Evolutionary conservation across 2,888 invertebrate species (phyloP).

Genomic region (Caenorhabditis imperialis): DNA sequence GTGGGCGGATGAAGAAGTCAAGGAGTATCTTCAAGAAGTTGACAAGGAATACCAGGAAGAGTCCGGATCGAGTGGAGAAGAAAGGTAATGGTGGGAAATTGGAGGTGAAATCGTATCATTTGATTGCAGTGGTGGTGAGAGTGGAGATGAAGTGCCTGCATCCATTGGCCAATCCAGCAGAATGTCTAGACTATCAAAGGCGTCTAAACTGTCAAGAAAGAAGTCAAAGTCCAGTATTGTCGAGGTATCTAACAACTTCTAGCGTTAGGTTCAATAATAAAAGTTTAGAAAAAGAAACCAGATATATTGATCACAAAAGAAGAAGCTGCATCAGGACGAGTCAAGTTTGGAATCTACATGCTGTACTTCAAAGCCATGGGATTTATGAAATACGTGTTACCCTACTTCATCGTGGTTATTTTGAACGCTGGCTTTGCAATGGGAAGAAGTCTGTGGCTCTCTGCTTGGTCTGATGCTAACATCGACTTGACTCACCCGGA

Average conservation of each 20-base stretch:
- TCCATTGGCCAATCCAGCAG: slow-evolving; percentile 18
- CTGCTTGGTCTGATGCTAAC: slow-evolving; percentile 76
- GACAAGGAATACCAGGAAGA: slow-evolving; percentile 34
- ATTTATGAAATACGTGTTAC: slow-evolving; percentile 61
- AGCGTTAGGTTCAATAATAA: neutral
- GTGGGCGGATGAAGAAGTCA: slow-evolving; percentile 53
- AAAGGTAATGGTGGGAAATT: slow-evolving; percentile 12
- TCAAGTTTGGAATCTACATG: slow-evolving; percentile 70
- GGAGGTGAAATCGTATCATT: neutral
- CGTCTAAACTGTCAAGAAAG: slow-evolving; percentile 26
- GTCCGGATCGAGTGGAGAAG: slow-evolving; percentile 33
- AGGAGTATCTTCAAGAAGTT: slow-evolving; percentile 59
- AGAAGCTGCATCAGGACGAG: slow-evolving; percentile 73
- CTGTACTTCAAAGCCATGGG: slow-evolving; percentile 75
- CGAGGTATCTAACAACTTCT: slow-evolving; percentile 24
- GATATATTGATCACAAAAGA: slow-evolving; percentile 69
- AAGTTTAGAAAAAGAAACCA: slow-evolving; percentile 33
- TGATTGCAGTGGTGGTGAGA: slow-evolving; percentile 24
- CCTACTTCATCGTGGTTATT: slow-evolving; percentile 49
- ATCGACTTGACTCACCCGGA: slow-evolving; percentile 50
- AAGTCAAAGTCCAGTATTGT: slow-evolving; percentile 34
- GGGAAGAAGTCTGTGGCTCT: slow-evolving; percentile 74
- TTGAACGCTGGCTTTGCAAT: slow-evolving; percentile 66
- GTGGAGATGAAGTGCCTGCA: slow-evolving; percentile 27
- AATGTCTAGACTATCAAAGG: slow-evolving; percentile 29